Conservation (phyloP, 37 sponge, comb jelly and placozoan genomes). For the Oopsacas minuta region DNA sequence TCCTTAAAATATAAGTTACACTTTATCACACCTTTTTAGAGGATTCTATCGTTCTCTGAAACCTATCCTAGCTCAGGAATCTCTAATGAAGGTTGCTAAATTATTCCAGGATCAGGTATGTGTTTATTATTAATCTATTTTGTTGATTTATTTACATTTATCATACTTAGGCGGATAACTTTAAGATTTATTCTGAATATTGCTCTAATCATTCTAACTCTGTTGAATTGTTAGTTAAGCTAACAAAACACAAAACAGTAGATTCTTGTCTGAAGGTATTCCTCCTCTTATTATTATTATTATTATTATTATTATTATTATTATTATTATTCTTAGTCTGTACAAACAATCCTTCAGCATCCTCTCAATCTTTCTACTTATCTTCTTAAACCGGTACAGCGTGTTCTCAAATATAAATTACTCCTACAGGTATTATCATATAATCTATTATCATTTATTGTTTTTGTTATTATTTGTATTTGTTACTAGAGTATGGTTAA, state of each 20-base stretch:
- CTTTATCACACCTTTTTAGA: background rate
- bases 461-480: background rate
- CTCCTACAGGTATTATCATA: background rate
- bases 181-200: background rate
- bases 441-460: background rate
- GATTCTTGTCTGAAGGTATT: background rate
- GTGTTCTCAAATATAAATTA: background rate
- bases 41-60: background rate
- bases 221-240: background rate
- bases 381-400: background rate
- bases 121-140: too few species aligned
- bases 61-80: background rate
- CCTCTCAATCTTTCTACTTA: background rate
- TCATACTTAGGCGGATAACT: background rate
- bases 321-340: background rate
- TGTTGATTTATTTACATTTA: too few species aligned
- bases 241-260: background rate
- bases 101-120: slow-evolving; percentile 2
- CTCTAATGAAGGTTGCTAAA: background rate
- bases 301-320: background rate
- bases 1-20: background rate
- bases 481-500: background rate
- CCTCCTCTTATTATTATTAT: background rate
- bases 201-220: background rate
- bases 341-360: background rate